phyloP scores from a whole-genome alignment of 2,113 vertebrate species.

The Cathartes aura region DNA sequence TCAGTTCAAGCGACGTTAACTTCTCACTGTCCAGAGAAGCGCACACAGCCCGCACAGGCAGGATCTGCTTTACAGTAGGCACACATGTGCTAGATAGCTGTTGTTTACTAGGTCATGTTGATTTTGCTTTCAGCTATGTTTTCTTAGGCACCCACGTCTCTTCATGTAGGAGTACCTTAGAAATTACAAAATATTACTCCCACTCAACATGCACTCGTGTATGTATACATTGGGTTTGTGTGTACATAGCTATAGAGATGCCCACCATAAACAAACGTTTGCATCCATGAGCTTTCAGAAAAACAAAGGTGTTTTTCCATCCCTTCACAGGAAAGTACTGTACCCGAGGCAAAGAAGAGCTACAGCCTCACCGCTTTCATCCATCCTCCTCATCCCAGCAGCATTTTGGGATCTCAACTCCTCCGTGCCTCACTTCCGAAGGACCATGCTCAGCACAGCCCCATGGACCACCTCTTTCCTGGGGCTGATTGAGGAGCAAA shows the following conservation, averaged over 20 bases:
- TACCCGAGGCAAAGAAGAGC: neutral
- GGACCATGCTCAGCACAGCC: neutral
- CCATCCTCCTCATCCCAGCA: neutral
- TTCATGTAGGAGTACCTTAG: constrained; percentile 43
- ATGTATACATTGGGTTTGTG: constrained; percentile 22
- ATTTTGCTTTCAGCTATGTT: constrained; percentile 62
- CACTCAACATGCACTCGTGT: constrained; percentile 29
- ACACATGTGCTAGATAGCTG: constrained; percentile 39
- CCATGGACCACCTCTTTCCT: neutral
- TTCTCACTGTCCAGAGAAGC: neutral
- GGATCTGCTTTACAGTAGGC: constrained; percentile 27
- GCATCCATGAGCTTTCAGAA: neutral
- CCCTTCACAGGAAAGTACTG: neutral
- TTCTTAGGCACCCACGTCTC: constrained; percentile 48
- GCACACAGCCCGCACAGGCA: neutral
- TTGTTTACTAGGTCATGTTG: constrained; percentile 62
- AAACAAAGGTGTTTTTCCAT: constrained; percentile 40
- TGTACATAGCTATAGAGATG: constrained; percentile 37
- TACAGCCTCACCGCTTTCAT: neutral
- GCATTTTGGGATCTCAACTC: neutral
- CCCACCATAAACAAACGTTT: constrained; percentile 49
- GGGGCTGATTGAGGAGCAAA: neutral
- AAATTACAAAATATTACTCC: constrained; percentile 65
- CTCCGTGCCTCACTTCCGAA: neutral
- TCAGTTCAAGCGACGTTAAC: neutral